Base-by-base conservation (phyloP, 2,888 invertebrate genomes). In the Drosophila heteroneura region DNA sequence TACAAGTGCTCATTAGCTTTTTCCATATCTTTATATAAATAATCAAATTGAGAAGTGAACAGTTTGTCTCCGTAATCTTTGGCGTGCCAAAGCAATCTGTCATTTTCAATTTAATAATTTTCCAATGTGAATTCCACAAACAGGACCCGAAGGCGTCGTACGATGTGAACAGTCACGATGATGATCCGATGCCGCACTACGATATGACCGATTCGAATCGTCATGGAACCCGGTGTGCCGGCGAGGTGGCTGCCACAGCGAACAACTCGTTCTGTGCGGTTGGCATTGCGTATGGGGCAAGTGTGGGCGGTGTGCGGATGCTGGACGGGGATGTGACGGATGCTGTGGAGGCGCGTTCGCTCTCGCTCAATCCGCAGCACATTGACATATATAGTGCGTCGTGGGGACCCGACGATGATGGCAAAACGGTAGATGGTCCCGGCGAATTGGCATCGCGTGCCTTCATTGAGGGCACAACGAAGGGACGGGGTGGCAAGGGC, bases 341-440 rank as follows among this genome's bases (percentile, higher is more conserved):
- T 93, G 98, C 98, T 0, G 99, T 99, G 14, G 99, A 99, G 94
- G 99, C 99, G 2, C 95, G 97, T 74, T 98, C 99, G 0, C 95
- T 99, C 30, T 97, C 98, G 85, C 95, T 98, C 66, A 98, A 98
- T 93, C 97, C 98, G 32, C 98, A 99, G 90, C 99, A 99, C 93
- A 98, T 99, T 80, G 98, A 99, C 94, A 98, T 99, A 87, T 99
- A 99, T 94, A 98, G 98, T 91, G 99, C 99, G 9, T 98, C 98
- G 14, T 99, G 99, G 99, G 99, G 99, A 2, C 99, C 99, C 0
- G 99, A 99, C 91, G 99, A 99, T 92, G 99, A 99, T 92, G 99
- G 99, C 0, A 97, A 98, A 93, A 99, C 99, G 0, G 99, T 99
- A 0, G 99, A 99, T 91, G 99, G 99, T 0, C 99, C 99, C 0